Evolutionary conservation across 2,888 invertebrate species (phyloP).

Genomic region (Macrophya annulata): DNA sequence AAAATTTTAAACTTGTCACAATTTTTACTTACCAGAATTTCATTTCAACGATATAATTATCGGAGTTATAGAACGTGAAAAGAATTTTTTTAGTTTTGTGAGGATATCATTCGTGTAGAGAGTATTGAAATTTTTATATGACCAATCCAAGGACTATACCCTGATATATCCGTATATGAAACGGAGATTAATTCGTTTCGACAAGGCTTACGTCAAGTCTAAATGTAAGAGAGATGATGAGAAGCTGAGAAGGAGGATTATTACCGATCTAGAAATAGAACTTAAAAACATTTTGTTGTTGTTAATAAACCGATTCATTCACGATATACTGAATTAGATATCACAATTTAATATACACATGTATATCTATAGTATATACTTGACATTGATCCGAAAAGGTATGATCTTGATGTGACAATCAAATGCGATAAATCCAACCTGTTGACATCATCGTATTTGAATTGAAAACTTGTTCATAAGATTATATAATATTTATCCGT

Average conservation of each 20-base stretch:
- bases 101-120: too few species aligned
- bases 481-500: too few species aligned
- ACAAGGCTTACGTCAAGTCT: not conserved
- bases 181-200: slow-evolving; percentile 5
- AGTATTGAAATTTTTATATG: too few species aligned
- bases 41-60: too few species aligned
- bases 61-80: too few species aligned
- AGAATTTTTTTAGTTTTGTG: too few species aligned
- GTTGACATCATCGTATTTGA: slow-evolving; percentile 16
- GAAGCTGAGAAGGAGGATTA: not conserved
- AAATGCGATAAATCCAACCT: not conserved
- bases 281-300: not conserved
- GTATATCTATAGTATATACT: not conserved
- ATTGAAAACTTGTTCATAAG: not conserved
- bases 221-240: too few species aligned
- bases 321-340: not conserved
- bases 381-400: slow-evolving; percentile 51
- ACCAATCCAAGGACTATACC: too few species aligned
- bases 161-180: not conserved
- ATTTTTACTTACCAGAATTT: too few species aligned
- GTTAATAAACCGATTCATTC: not conserved
- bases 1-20: too few species aligned
- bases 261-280: not conserved
- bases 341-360: not conserved
- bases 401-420: slow-evolving; percentile 37